phyloP scores from a whole-genome alignment of 92 coral and sea anemone genomes.

The Zoanthus gigantus region DNA sequence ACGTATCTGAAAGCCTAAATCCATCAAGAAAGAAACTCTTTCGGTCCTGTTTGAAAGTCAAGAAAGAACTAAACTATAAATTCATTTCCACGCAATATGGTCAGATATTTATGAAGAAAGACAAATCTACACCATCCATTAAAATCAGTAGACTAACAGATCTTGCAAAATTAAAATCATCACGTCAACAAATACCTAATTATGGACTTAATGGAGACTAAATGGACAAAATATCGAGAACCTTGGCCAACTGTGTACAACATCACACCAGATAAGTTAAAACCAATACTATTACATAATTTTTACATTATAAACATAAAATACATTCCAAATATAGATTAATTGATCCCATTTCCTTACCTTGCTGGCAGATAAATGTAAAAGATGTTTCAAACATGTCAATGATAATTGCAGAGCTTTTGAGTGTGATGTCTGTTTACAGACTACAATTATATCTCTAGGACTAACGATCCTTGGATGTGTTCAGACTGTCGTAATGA shows the following conservation, averaged over 20 bases:
- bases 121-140: conserved; percentile 15
- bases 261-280: background rate
- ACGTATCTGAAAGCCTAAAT: conserved; percentile 11
- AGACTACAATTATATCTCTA: too few species aligned
- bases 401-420: too few species aligned
- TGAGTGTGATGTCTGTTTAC: too few species aligned
- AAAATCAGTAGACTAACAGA: conserved; percentile 5
- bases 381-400: too few species aligned
- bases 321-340: background rate
- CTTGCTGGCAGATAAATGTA: too few species aligned
- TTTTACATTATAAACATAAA: background rate
- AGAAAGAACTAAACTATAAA: conserved; percentile 8
- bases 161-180: background rate
- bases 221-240: background rate
- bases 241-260: background rate
- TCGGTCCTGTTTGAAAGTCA: background rate
- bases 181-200: background rate
- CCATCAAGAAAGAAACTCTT: conserved; percentile 15
- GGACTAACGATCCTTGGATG: too few species aligned
- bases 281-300: background rate
- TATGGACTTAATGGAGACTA: background rate
- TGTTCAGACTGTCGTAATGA: too few species aligned
- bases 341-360: too few species aligned
- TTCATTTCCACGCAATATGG: conserved; percentile 13
- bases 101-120: conserved; percentile 1